A percentile compares a stretch with the other conserved stretches of the same genome.
Conservation (phyloP, 2,797 vertebrate genomes). For the Antrozous pallidus region DNA sequence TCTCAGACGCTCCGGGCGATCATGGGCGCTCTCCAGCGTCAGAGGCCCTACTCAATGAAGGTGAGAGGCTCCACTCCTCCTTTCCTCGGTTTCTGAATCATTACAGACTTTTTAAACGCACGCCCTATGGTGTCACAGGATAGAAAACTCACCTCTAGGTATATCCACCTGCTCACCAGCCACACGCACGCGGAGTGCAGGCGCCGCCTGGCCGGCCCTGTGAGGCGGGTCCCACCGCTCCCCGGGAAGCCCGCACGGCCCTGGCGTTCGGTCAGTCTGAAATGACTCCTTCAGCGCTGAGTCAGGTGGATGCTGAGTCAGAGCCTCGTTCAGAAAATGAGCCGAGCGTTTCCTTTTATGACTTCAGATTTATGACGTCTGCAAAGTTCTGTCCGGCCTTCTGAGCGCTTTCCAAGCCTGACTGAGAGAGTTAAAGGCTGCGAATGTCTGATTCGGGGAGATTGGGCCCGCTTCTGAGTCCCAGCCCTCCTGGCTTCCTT, state of each 20-base stretch:
- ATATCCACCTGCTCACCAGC: background rate
- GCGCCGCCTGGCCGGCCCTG: too few relatives aligned
- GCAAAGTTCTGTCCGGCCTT: background rate
- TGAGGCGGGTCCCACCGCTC: background rate
- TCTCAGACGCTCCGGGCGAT: slow-evolving; percentile 89
- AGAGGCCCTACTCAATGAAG: slow-evolving; percentile 92
- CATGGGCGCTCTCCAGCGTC: slow-evolving; percentile 85
- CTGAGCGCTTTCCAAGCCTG: background rate
- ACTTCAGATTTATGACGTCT: background rate
- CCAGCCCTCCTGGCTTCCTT: background rate
- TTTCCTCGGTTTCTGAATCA: background rate
- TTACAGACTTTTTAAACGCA: background rate
- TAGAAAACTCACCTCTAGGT: background rate
- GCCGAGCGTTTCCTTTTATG: background rate
- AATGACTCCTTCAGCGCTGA: background rate
- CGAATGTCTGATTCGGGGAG: background rate
- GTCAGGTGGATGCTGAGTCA: too few relatives aligned
- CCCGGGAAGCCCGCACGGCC: background rate
- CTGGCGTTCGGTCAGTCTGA: background rate
- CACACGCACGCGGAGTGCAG: background rate
- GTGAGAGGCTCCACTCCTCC: slow-evolving; percentile 79
- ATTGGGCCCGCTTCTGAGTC: background rate
- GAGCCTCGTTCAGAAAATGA: background rate
- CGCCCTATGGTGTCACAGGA: background rate
- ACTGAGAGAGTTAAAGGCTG: background rate